These are phyloP conservation scores for Acanthococcus lagerstroemiae DNA, from an alignment of 2,888 invertebrate genomes.

Conservation along the genomic window DNA sequence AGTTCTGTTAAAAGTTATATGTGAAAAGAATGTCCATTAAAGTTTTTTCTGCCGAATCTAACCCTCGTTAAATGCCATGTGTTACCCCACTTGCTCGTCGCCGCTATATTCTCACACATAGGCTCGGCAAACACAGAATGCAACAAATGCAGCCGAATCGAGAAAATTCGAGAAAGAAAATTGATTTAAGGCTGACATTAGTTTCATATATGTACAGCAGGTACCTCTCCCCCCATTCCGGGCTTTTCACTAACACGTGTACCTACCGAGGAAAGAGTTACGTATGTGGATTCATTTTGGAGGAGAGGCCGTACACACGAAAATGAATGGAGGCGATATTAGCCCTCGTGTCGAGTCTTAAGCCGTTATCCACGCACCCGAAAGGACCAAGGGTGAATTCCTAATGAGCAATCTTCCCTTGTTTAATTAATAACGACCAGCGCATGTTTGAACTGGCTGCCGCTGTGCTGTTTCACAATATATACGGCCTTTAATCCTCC, in stretches of 20 bases:
- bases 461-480: too few species aligned
- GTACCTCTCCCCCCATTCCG: too few species aligned
- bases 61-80: background rate
- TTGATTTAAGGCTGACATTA: too few species aligned
- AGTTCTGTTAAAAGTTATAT: constrained; percentile 14
- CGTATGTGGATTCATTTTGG: too few species aligned
- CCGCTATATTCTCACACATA: background rate
- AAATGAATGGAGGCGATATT: background rate
- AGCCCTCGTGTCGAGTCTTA: too few species aligned
- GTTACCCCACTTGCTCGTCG: background rate
- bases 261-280: too few species aligned
- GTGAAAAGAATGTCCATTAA: constrained; percentile 7
- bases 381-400: constrained; percentile 16
- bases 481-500: too few species aligned
- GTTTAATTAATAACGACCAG: constrained; percentile 26
- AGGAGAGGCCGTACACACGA: too few species aligned
- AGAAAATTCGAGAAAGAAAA: background rate
- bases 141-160: background rate
- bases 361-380: too few species aligned
- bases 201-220: too few species aligned
- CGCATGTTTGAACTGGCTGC: constrained; percentile 20
- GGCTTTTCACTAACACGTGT: too few species aligned
- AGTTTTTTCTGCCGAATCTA: constrained; percentile 6
- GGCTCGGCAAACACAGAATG: background rate
- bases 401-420: constrained; percentile 21